Conservation (phyloP, 2,797 vertebrate genomes). For the Phoebastria nigripes region DNA sequence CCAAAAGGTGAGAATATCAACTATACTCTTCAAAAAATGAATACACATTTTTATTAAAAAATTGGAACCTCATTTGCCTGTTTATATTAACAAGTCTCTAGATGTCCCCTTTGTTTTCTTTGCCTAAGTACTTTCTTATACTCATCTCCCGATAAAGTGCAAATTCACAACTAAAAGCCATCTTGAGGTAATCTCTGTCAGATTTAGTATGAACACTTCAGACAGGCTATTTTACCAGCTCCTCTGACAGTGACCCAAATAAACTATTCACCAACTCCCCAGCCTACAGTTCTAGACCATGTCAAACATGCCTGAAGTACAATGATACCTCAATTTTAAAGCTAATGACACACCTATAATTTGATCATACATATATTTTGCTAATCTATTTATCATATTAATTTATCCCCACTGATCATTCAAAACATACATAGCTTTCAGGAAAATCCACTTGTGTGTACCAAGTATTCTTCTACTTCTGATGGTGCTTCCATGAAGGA, state of each 20-base stretch:
- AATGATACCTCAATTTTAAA: background rate
- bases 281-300: background rate
- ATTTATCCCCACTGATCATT: background rate
- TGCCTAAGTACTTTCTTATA: background rate
- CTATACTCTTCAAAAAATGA: background rate
- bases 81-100: background rate
- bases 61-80: background rate
- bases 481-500: background rate
- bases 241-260: background rate
- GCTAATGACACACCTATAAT: background rate
- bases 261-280: background rate
- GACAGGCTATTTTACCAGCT: background rate
- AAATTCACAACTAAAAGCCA: background rate
- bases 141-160: fast-evolving
- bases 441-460: background rate
- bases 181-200: background rate
- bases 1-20: background rate
- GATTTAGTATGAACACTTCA: background rate
- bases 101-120: background rate
- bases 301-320: background rate
- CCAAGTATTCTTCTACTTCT: background rate
- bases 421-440: background rate
- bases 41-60: background rate
- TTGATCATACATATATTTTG: background rate
- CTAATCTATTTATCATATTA: background rate